These are phyloP conservation scores for Eupristina koningsbergeri DNA, from an alignment of 1,140 invertebrate species.

Conservation along the genomic window DNA sequence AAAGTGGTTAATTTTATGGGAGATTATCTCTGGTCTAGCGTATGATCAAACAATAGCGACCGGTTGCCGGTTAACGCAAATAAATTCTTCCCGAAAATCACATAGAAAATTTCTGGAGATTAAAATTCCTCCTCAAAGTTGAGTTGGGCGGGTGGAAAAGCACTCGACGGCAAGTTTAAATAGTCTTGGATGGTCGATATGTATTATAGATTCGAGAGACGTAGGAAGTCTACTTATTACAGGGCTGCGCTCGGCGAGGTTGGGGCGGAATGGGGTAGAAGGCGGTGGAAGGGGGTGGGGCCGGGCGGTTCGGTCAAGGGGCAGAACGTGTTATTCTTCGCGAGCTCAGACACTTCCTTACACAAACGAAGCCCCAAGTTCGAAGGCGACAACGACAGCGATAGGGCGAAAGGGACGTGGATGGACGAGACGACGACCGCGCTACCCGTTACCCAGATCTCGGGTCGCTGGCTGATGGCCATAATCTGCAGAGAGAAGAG, in stretches of 20 bases:
- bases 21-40: too few species aligned
- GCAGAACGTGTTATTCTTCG: conserved; percentile 71
- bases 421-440: conserved; percentile 21
- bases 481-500: conserved; percentile 65
- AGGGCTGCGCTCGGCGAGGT: conserved; percentile 14
- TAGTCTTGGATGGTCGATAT: background rate
- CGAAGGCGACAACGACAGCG: conserved; percentile 42
- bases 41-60: too few species aligned
- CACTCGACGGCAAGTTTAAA: background rate
- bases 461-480: conserved; percentile 71
- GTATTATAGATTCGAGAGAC: conserved; percentile 25
- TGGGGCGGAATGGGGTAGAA: conserved; percentile 60
- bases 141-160: background rate
- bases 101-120: background rate
- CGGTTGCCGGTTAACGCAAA: too few species aligned
- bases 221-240: conserved; percentile 45
- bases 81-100: too few species aligned
- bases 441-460: conserved; percentile 67
- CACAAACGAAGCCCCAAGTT: conserved; percentile 70
- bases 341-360: conserved; percentile 65
- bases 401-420: background rate
- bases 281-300: too few species aligned
- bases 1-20: too few species aligned
- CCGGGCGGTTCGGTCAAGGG: conserved; percentile 59
- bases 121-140: background rate